Evolutionary conservation across 2,797 vertebrate genomes (phyloP).

Genomic region (Dromococcyx pavoninus): DNA sequence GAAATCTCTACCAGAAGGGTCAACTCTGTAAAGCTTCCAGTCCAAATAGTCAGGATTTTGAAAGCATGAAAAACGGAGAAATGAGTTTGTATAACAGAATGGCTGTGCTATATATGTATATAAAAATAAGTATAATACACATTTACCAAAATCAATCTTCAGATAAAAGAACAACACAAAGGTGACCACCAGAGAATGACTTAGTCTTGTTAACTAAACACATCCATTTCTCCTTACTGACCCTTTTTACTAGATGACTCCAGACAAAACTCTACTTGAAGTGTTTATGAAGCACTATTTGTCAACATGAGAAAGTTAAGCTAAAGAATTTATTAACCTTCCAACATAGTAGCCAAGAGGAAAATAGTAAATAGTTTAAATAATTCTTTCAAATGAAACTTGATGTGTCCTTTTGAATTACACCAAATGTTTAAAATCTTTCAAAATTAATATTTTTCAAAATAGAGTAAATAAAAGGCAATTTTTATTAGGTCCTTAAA

Average conservation of each 20-base stretch:
- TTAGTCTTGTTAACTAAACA: constrained; percentile 23
- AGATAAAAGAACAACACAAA: background rate
- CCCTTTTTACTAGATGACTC: background rate
- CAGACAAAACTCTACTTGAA: background rate
- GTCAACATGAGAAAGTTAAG: background rate
- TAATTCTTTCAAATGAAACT: background rate
- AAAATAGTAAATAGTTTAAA: background rate
- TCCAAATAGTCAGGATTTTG: background rate
- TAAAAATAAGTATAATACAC: background rate
- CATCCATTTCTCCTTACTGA: background rate
- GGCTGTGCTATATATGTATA: background rate
- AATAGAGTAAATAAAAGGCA: background rate
- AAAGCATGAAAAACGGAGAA: background rate
- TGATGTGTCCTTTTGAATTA: background rate
- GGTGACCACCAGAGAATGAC: background rate
- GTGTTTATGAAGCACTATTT: background rate
- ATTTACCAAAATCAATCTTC: background rate
- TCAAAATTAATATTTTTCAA: background rate
- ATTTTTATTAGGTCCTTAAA: background rate
- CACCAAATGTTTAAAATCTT: background rate
- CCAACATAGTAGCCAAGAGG: background rate
- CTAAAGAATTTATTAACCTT: background rate
- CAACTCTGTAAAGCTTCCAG: background rate
- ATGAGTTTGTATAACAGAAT: background rate
- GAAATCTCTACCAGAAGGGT: background rate